Base-by-base conservation (phyloP, 2,888 invertebrate genomes). In the Microctonus aethiopoides region DNA sequence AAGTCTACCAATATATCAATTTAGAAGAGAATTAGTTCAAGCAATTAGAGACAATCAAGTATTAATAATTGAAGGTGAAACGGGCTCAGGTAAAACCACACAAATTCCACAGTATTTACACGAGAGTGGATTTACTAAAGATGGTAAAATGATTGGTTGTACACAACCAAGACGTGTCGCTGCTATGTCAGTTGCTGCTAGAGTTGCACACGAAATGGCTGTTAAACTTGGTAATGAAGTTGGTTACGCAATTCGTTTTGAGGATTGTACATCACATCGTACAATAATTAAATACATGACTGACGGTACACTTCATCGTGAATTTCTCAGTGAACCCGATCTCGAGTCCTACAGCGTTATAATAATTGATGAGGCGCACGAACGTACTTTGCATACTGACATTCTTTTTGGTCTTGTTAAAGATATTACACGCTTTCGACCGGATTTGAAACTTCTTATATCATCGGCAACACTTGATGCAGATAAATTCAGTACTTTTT, bases 331-430 rank as follows among this genome's bases (percentile, higher is more conserved):
- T 54, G 99, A 99, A 87, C 99, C 99, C 0, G 98, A 98, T 88
- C 89, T 99, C 68, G 94, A 93, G 52, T 93, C 96, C 1, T 99
- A 99, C 87, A 97, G 96, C 88, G 98, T 98, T 0, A 95, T 99
- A 94, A 99, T 99, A 70, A 97, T 99, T 83, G 99, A 99, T 87
- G 99, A 99, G 89, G 99, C 99, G 74, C 99, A 99, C 88, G 99
- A 99, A 87, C 89, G 99, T 52, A 99, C 99, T 0, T 89, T 99
- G 1, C 99, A 99, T 83, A 99, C 99, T 1, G 99, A 99, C 85
- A 96, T 99, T 80, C 89, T 99, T 41, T 99, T 99, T 88, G 99
- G 99, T 0, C 89, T 99, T 65, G 97, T 99, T 0, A 96, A 96
- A 88, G 98, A 99, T 86, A 97, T 99, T 71, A 93, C 97, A 0